Evolutionary conservation across 2,888 invertebrate genomes (phyloP), one percentile per base, ranked within the genome.

Genomic region (Saturnia pavonia): DNA sequence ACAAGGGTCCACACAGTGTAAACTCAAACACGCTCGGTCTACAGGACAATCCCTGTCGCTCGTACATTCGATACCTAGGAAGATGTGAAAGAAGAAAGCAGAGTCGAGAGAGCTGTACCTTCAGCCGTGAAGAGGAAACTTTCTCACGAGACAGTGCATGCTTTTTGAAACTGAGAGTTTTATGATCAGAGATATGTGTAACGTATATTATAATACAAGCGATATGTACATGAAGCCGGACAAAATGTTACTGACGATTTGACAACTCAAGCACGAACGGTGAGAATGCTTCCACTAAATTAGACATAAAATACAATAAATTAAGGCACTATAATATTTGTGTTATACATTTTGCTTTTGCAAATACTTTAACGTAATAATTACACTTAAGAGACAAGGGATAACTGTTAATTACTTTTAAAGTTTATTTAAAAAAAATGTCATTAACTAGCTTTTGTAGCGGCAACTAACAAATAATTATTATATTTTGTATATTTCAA

Each of bases 1-100:
- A 94, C 98, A 98, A 78, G 98, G 98, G 94, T 98, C 97, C 92
- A 97, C 95, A 94, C 98, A 98, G 94, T 97, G 97, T 92, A 96
- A 96, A 94, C 97, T 97, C 94, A 97, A 96, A 95, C 98, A 98
- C 89, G 97, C 97, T 95, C 97, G 97, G 94, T 98, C 97, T 94
- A 96, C 96, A 80, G 97, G 96, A 94, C 98, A 98, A 95, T 98
- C 98, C 95, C 96, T 95, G 95, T 98, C 97, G 94, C 96, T 96
- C 95, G 96, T 96, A 95, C 98, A 98, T 96, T 97, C 97, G 95
- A 96, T 96, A 95, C 96, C 97, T 96, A 94, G 90, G 94, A 94
- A 94, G 93, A 93, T 90, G 90, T 91, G 93, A 94, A 94, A 94
- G 94, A 94, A 94, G 94, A 94, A 94, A 94, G 94, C 94, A 94